Base-by-base conservation (phyloP, 2,797 vertebrate species). In the Adrianichthys oophorus region DNA sequence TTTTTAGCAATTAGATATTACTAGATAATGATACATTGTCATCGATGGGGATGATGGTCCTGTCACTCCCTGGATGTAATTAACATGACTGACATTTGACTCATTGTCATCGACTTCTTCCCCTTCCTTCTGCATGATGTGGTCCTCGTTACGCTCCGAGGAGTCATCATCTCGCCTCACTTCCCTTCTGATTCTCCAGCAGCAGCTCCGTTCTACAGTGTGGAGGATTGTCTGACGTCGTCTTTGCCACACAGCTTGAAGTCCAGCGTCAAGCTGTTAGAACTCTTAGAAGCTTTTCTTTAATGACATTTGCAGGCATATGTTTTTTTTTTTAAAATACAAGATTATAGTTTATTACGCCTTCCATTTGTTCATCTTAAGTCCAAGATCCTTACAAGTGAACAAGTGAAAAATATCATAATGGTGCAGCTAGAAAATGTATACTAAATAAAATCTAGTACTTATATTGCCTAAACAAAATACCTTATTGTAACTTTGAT, bases 91-190 rank as follows among this genome's bases (percentile, higher is more conserved):
- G 1, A 2, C 5, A 17, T 62, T 72, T 62, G 59, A 64, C 71
- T 75, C 71, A 46, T 60, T 68, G 70, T 72, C 56, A 47, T 53
- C 12, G 18, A 66, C 57, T 48, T 63, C 62, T 67, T 63, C 65
- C 41, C 61, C 54, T 46, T 21, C 51, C 62, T 59, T 70, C 69
- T 74, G 76, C 68, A 65, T 64, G 57, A 78, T 48, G 53, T 60
- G 56, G 53, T 44, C 43, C 19, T 68, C 4, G 41, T 73, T 63
- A 52, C 47, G 41, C 85, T 81, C 56, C 4, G 24, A 65, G 63
- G 62, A 60, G 18, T 67, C 55, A 17, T 78, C 70, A 69, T 76
- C 70, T 79, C 68, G 59, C 72, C 68, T 84, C 76, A 19, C 60
- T 59, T 45, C 53, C 68, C 59, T 62, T 53, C 64, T 26, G 59